These are phyloP conservation scores for Agrilus mali DNA, from an alignment of 2,888 invertebrate genomes.

Conservation along the genomic window DNA sequence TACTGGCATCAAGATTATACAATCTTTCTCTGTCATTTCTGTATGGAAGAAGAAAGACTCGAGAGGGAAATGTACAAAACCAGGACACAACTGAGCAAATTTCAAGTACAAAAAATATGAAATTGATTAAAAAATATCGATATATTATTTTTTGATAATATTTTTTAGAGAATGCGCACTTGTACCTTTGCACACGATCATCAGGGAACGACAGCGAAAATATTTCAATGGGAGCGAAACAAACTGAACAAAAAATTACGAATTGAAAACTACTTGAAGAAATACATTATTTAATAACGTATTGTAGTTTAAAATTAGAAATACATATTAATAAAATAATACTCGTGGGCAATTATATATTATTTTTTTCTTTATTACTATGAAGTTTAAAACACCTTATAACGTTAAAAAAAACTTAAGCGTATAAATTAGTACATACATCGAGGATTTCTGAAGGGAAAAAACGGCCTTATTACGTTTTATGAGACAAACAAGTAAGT, in stretches of 20 bases:
- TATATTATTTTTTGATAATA: neutral
- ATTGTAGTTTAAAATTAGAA: neutral
- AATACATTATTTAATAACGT: constrained; percentile 9
- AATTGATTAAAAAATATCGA: neutral
- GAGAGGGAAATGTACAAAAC: constrained; percentile 22
- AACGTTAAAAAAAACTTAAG: no score
- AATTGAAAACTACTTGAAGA: constrained; percentile 29
- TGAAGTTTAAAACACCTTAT: no score
- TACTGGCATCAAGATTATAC: constrained; percentile 35
- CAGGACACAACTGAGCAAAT: constrained; percentile 20
- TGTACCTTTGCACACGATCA: constrained; percentile 31
- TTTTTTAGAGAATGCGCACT: constrained; percentile 30
- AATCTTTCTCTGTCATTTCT: constrained; percentile 33
- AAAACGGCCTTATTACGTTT: no score
- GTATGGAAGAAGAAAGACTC: constrained; percentile 31
- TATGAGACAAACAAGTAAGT: no score
- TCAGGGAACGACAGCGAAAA: constrained; percentile 28
- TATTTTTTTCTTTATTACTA: no score
- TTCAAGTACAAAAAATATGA: constrained; percentile 18
- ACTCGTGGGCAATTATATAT: no score
- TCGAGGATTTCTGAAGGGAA: neutral
- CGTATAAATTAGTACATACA: no score
- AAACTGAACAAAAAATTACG: constrained; percentile 23
- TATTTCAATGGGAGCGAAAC: constrained; percentile 20
- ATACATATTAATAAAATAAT: no score